phyloP scores from a whole-genome alignment of 2,797 vertebrate genomes.

The Melanotaenia trifasciata region DNA sequence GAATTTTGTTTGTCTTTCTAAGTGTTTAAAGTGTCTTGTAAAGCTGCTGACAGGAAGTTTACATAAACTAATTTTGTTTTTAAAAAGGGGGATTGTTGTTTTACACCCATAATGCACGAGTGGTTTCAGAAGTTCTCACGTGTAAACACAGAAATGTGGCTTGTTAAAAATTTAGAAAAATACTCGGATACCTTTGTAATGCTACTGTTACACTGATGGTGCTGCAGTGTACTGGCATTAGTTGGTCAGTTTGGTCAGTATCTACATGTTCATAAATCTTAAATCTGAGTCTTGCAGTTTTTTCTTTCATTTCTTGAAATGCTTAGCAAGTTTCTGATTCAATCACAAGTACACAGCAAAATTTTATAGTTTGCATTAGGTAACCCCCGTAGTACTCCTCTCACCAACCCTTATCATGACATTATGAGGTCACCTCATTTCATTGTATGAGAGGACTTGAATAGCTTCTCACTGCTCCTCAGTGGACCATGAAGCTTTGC shows the following conservation, averaged over 20 bases:
- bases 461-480: slow-evolving; percentile 69
- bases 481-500: slow-evolving; percentile 69
- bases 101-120: background rate
- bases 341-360: no score
- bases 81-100: background rate
- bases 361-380: slow-evolving; percentile 23
- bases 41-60: background rate
- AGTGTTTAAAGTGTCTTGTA: background rate
- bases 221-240: no score
- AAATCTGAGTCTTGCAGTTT: no score
- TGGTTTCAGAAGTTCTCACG: background rate
- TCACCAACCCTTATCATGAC: slow-evolving; percentile 80
- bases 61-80: background rate
- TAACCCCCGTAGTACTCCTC: slow-evolving; percentile 13
- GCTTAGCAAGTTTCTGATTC: no score
- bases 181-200: background rate
- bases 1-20: background rate
- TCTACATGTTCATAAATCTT: no score
- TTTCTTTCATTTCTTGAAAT: no score
- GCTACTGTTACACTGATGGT: no score
- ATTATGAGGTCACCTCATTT: slow-evolving; percentile 61
- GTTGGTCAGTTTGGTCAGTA: no score
- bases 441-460: slow-evolving; percentile 3
- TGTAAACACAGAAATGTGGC: no score
- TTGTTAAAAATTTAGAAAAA: no score